A percentile compares a stretch with the other conserved stretches of the same genome.
Evolutionary conservation across 2,888 invertebrate genomes (phyloP).

Genomic region (Drosophila suboccidentalis): DNA sequence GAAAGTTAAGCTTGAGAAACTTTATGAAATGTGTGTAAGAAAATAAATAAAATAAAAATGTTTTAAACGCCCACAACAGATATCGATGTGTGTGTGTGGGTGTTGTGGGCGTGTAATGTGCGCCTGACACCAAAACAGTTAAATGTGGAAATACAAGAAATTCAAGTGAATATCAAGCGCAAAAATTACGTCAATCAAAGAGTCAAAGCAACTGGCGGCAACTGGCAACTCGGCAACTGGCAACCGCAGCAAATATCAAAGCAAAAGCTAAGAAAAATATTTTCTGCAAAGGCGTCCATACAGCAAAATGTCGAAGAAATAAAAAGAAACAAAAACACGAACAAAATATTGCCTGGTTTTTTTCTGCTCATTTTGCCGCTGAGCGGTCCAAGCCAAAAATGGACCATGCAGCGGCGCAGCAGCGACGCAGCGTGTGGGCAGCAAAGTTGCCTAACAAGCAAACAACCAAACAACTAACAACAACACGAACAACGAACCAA

Average conservation of each 20-base stretch:
- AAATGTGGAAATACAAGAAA: slow-evolving; percentile 81
- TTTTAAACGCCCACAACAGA: slow-evolving; percentile 55
- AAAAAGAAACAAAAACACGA: slow-evolving; percentile 25
- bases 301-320: slow-evolving; percentile 44
- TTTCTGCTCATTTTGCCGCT: slow-evolving; percentile 29
- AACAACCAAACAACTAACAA: slow-evolving; percentile 24
- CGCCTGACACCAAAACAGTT: slow-evolving; percentile 80
- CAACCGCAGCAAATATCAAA: slow-evolving; percentile 50
- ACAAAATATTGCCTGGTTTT: slow-evolving; percentile 59
- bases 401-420: slow-evolving; percentile 66
- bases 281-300: slow-evolving; percentile 77
- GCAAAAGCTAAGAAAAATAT: slow-evolving; percentile 42
- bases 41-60: slow-evolving; percentile 44
- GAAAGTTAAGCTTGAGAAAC: slow-evolving; percentile 70
- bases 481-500: slow-evolving; percentile 29
- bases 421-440: slow-evolving; percentile 74
- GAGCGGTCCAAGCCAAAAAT: slow-evolving; percentile 79
- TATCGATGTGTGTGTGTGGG: slow-evolving; percentile 41
- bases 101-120: slow-evolving; percentile 73
- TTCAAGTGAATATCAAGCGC: slow-evolving; percentile 81
- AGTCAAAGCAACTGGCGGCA: slow-evolving; percentile 65
- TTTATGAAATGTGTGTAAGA: slow-evolving; percentile 44
- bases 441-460: slow-evolving; percentile 80
- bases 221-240: slow-evolving; percentile 34
- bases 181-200: slow-evolving; percentile 80